Percentiles rank a stretch among this genome's conserved stretches.
Evolutionary conservation across 2,888 invertebrate species (phyloP).

Genomic region (Epirrhoe alternata): DNA sequence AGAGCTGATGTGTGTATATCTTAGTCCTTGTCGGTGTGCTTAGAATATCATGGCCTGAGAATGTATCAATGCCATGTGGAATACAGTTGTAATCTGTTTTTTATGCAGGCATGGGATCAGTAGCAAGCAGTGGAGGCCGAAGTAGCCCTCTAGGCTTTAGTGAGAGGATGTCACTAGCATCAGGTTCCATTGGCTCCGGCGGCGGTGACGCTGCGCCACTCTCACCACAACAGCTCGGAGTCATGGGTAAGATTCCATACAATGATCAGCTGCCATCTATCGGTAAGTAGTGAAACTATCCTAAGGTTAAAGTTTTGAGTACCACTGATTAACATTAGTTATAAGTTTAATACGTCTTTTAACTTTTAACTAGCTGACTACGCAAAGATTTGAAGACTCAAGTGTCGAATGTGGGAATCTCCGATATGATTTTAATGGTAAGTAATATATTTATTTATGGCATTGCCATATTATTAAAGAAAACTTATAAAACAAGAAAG

Average conservation of each 20-base stretch:
- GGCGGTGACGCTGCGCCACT: constrained; percentile 87
- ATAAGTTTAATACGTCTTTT: neutral
- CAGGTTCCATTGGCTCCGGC: constrained; percentile 86
- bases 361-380: neutral
- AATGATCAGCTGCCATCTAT: constrained; percentile 62
- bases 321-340: constrained; percentile 30
- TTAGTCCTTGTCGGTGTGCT: too few species aligned
- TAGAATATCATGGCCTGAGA: too few species aligned
- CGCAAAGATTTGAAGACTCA: too few species aligned
- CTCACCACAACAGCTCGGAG: constrained; percentile 94
- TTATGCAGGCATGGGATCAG: constrained; percentile 85
- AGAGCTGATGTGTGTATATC: too few species aligned
- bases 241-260: constrained; percentile 89
- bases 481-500: neutral
- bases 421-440: too few species aligned
- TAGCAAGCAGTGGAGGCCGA: constrained; percentile 88
- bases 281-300: constrained; percentile 54
- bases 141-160: constrained; percentile 86
- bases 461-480: neutral
- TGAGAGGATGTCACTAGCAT: constrained; percentile 88
- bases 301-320: constrained; percentile 32
- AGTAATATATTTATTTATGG: neutral
- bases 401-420: too few species aligned
- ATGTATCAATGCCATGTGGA: too few species aligned
- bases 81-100: neutral